These are phyloP conservation scores for Brachyptera risi DNA, from an alignment of 2,888 invertebrate genomes.

Conservation along the genomic window DNA sequence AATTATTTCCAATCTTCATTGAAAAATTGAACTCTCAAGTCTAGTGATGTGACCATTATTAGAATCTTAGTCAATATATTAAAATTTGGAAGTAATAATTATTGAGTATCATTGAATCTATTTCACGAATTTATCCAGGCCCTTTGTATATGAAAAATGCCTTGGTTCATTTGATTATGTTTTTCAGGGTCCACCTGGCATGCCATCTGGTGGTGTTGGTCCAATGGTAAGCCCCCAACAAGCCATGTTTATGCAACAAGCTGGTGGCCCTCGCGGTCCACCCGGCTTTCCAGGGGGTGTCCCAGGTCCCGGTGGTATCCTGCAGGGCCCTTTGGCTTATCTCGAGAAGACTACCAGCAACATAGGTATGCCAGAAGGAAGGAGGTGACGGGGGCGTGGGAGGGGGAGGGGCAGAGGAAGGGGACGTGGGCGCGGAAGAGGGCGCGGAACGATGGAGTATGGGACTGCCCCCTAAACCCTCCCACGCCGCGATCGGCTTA, in stretches of 20 bases:
- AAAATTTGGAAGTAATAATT: background rate
- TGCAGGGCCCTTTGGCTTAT: constrained; percentile 81
- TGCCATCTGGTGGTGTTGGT: constrained; percentile 27
- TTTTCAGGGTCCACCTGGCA: constrained; percentile 25
- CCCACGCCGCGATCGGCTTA: constrained; percentile 20
- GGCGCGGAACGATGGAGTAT: constrained; percentile 59
- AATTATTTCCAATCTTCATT: too few species aligned
- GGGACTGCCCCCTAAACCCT: constrained; percentile 34
- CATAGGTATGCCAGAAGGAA: constrained; percentile 81
- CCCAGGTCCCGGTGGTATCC: constrained; percentile 51
- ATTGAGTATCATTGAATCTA: background rate
- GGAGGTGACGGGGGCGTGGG: constrained; percentile 84
- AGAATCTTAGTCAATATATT: background rate
- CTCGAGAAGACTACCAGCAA: constrained; percentile 88
- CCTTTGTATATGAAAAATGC: background rate
- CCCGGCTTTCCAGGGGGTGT: constrained; percentile 36
- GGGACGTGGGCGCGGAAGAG: constrained; percentile 74
- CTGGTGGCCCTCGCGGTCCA: constrained; percentile 50
- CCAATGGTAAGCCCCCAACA: constrained; percentile 40
- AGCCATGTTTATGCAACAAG: constrained; percentile 55
- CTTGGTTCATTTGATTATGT: background rate
- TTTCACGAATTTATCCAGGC: background rate
- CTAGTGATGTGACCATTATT: background rate
- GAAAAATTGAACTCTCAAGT: too few species aligned
- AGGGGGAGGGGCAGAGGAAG: constrained; percentile 71